Evolutionary conservation across 2,113 vertebrate genomes (phyloP), one percentile per base, ranked within the genome.

Genomic region (Erpornis zantholeuca): DNA sequence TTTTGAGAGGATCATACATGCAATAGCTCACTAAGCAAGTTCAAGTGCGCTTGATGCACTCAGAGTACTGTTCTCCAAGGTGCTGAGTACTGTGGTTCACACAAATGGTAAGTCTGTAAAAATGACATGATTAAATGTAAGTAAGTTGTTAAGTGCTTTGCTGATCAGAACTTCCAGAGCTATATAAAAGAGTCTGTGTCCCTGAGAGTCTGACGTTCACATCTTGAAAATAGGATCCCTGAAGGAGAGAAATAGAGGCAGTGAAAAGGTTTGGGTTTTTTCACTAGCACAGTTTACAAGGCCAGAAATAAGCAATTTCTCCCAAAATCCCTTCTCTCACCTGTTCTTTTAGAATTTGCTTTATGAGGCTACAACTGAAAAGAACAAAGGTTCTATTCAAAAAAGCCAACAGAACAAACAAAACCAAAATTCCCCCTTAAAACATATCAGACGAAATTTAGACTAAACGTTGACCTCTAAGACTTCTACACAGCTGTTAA

Each of bases 61-160:
- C 40, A 66, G 18, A 90, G 38, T 5, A 73, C 82, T 59, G 27
- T 86, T 91, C 82, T 91, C 82, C 49, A 82, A 94, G 66, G 24
- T 73, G 33, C 73, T 52, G n/a, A 95, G 50, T 57, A 49, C 29
- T 29, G 12, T 44, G 22, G 33, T 77, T 94, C 75, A 52, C 75
- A 92, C 77, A 85, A 90, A 87, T 29, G 22, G 4, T 52, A 95
- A 81, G 42, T 56, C 75, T 90, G 64, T 82, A 73, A 80, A 94
- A 96, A 80, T 80, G 17, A 70, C 75, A 35, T 72, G 71, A 79
- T 82, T 88, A 95, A 86, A 94, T 50, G 14, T 42, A 87, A 94
- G 44, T 68, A 83, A 82, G 57, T 77, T 59, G 38, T 66, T 80
- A 66, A 59, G 35, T 61, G 71, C 71, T 92, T 85, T 88, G 57